Conservation (phyloP, 1,140 invertebrate genomes). For the Heliconius hermathena region DNA sequence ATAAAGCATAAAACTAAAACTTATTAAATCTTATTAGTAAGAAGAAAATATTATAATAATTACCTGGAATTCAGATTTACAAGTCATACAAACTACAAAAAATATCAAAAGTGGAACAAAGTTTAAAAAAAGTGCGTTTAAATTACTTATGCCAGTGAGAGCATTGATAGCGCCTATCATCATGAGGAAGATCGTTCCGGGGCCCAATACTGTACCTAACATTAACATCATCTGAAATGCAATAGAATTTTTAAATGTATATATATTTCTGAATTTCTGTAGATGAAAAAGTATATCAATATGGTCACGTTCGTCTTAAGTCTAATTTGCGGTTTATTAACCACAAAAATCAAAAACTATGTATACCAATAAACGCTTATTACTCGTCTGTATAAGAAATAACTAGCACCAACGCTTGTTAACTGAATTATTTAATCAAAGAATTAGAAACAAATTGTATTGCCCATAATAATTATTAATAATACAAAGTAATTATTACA, state of each 20-base stretch:
- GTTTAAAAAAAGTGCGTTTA: conserved; percentile 92
- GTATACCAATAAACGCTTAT: too few species aligned
- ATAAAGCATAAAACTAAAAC: too few species aligned
- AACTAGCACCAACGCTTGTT: too few species aligned
- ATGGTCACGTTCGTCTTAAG: too few species aligned
- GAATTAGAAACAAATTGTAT: too few species aligned
- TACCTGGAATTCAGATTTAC: conserved; percentile 94
- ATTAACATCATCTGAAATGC: conserved; percentile 87
- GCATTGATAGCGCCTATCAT: conserved; percentile 96
- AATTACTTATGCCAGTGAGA: conserved; percentile 92
- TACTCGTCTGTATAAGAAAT: too few species aligned
- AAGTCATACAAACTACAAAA: conserved; percentile 95
- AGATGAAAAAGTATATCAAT: neutral
- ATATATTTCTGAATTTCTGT: neutral
- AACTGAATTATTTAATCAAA: too few species aligned
- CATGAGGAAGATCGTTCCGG: conserved; percentile 96
- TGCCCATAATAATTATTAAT: too few species aligned
- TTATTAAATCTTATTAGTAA: neutral
- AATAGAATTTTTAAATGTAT: neutral
- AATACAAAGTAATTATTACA: neutral
- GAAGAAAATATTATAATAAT: conserved; percentile 19
- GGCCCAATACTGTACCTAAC: conserved; percentile 93
- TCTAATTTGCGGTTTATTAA: too few species aligned
- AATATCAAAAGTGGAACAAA: conserved; percentile 91
- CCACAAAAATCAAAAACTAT: too few species aligned